Evolutionary conservation across 1,140 invertebrate genomes (phyloP).

Genomic region (Lycorma delicatula): DNA sequence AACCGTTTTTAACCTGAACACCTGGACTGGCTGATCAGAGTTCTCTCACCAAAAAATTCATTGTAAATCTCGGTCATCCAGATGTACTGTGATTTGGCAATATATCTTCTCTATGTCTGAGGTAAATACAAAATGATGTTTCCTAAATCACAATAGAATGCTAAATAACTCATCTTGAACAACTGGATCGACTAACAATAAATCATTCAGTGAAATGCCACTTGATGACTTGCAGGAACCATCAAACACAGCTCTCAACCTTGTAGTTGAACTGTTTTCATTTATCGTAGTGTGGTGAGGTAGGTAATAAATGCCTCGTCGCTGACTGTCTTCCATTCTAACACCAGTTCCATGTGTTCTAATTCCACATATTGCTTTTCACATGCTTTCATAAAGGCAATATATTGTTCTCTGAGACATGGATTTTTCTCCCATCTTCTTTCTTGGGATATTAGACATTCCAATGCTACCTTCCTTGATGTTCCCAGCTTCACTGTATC

Average conservation of each 20-base stretch:
- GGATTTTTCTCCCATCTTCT: slow-evolving; percentile 11
- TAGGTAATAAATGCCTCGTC: slow-evolving; percentile 18
- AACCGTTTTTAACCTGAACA: slow-evolving; percentile 30
- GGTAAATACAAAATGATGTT: slow-evolving; percentile 26
- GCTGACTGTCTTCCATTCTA: background rate
- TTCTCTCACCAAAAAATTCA: slow-evolving; percentile 35
- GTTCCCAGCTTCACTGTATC: slow-evolving; percentile 2
- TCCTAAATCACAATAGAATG: slow-evolving; percentile 34
- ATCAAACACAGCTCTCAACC: slow-evolving; percentile 36
- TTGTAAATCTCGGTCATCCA: slow-evolving; percentile 30
- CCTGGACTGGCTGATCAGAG: slow-evolving; percentile 23
- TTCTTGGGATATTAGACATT: slow-evolving; percentile 15
- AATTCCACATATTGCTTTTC: slow-evolving; percentile 26
- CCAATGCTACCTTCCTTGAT: slow-evolving; percentile 3
- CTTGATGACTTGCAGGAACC: slow-evolving; percentile 25
- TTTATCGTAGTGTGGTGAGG: slow-evolving; percentile 33
- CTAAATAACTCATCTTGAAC: slow-evolving; percentile 36
- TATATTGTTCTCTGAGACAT: slow-evolving; percentile 20
- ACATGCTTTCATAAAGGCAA: slow-evolving; percentile 30
- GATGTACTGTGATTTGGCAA: slow-evolving; percentile 16
- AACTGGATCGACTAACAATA: slow-evolving; percentile 28
- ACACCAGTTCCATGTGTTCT: slow-evolving; percentile 24
- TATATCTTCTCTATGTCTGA: slow-evolving; percentile 33
- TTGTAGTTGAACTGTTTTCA: slow-evolving; percentile 31
- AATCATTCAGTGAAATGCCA: slow-evolving; percentile 31